Evolutionary conservation across 2,113 vertebrate species (phyloP).

Genomic region (Rhinichthys klamathensis): DNA sequence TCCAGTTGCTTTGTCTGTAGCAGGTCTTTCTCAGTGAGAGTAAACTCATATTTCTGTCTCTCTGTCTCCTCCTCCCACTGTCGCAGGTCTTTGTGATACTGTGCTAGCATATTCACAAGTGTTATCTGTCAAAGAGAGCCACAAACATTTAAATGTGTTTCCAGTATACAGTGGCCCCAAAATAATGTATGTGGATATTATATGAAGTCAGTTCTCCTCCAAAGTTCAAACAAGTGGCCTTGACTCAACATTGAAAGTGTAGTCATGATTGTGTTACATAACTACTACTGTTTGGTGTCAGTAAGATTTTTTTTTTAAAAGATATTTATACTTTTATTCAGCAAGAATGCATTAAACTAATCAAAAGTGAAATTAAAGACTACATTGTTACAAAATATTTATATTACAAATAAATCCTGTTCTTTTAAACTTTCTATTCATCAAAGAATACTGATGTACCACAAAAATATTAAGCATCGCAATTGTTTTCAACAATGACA

Average conservation of each 20-base stretch:
- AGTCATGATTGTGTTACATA: too few species aligned
- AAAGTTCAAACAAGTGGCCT: background rate
- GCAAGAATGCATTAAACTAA: too few species aligned
- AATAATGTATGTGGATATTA: background rate
- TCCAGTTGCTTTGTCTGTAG: slow-evolving; percentile 6
- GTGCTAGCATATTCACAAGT: slow-evolving; percentile 66
- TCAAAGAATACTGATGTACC: background rate
- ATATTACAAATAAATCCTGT: background rate
- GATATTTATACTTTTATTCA: too few species aligned
- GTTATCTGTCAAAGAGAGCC: slow-evolving; percentile 72
- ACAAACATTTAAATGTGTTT: slow-evolving; percentile 17
- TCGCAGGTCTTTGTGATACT: slow-evolving; percentile 73
- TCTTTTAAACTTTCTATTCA: background rate
- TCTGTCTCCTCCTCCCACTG: slow-evolving; percentile 77
- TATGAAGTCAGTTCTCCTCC: background rate
- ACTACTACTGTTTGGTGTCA: too few species aligned
- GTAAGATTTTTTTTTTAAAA: too few species aligned
- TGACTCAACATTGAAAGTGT: background rate
- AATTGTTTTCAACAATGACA: background rate
- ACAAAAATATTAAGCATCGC: too few species aligned
- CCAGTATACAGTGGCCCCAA: background rate
- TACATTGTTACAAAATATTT: background rate
- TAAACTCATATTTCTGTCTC: slow-evolving; percentile 81
- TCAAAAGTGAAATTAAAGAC: too few species aligned
- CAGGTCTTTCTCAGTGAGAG: slow-evolving; percentile 77